Evolutionary conservation across 2,113 vertebrate genomes (phyloP).

Genomic region (Hyla sarda): DNA sequence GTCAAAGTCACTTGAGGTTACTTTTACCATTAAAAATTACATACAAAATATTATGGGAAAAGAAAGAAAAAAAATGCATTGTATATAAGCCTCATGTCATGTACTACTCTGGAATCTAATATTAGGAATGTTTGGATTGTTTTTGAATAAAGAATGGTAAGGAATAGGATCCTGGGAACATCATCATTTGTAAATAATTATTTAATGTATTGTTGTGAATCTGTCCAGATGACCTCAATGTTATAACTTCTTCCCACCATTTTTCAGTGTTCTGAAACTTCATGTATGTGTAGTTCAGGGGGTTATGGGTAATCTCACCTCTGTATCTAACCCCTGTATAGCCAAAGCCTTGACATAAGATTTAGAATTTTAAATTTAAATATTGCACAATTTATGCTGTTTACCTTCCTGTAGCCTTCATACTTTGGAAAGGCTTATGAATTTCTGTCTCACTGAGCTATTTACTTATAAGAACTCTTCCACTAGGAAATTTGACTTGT

Average conservation of each 20-base stretch:
- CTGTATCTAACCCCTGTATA: too few relatives aligned
- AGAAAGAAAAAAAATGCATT: constrained; percentile 11
- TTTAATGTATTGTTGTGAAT: background rate
- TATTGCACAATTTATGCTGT: too few relatives aligned
- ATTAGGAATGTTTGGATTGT: background rate
- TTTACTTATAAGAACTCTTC: background rate
- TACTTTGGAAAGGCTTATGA: too few relatives aligned
- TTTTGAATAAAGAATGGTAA: background rate
- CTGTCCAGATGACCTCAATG: background rate
- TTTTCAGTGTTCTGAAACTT: background rate
- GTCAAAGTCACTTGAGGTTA: constrained; percentile 21
- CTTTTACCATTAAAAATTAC: constrained; percentile 38
- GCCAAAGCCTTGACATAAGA: too few relatives aligned
- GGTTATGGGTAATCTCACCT: too few relatives aligned
- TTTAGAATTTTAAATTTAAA: too few relatives aligned
- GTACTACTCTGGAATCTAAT: background rate
- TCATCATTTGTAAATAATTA: background rate
- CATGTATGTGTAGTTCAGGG: background rate
- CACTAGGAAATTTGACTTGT: too few relatives aligned
- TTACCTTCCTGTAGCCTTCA: too few relatives aligned
- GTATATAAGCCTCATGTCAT: background rate
- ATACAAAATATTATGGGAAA: constrained; percentile 47
- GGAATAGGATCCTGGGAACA: background rate
- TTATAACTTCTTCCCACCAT: background rate
- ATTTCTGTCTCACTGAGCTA: background rate